These are phyloP conservation scores for Halcyon smyrnensis DNA, from an alignment of 2,797 vertebrate genomes.

Conservation along the genomic window DNA sequence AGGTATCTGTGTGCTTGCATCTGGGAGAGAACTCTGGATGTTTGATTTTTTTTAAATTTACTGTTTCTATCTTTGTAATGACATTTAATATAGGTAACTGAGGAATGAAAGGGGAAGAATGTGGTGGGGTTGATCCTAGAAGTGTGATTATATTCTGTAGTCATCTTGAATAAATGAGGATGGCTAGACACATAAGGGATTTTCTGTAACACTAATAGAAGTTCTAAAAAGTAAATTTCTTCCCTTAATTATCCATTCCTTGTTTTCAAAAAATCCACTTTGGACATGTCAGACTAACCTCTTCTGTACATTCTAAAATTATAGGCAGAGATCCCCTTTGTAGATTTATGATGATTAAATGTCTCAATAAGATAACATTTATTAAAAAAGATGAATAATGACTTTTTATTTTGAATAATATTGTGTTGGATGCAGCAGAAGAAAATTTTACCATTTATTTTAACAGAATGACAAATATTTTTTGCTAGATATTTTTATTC, in stretches of 20 bases:
- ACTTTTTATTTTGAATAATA: neutral
- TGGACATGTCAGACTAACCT: neutral
- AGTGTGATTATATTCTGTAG: neutral
- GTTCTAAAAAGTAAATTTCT: neutral
- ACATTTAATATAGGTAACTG: neutral
- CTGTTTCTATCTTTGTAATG: neutral
- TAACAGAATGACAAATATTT: neutral
- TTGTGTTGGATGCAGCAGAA: neutral
- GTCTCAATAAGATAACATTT: neutral
- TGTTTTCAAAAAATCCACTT: neutral
- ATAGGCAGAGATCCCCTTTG: neutral
- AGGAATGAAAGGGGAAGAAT: neutral
- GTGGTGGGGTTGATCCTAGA: neutral
- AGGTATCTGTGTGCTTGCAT: neutral
- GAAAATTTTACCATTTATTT: neutral
- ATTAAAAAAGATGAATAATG: neutral
- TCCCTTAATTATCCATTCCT: neutral
- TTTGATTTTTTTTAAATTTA: neutral
- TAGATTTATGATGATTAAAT: neutral
- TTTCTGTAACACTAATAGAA: neutral
- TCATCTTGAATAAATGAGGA: neutral
- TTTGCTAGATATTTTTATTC: constrained; percentile 28
- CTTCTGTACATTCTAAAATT: neutral
- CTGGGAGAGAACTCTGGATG: neutral
- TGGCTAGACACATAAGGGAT: neutral